Base-by-base conservation (phyloP, 2,113 vertebrate species). In the Trinectes maculatus region DNA sequence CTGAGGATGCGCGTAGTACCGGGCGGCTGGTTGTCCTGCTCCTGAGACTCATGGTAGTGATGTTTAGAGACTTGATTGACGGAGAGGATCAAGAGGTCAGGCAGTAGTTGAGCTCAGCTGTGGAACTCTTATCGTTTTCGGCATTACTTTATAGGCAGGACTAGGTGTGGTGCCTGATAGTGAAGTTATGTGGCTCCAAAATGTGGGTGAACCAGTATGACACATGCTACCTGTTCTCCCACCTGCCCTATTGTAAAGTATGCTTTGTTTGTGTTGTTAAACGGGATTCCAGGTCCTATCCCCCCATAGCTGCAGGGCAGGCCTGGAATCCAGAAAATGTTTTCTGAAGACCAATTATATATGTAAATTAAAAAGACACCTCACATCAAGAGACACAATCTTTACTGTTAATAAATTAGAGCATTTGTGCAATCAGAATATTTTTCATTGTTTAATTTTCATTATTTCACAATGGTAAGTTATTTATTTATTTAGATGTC, bases 131-230 rank as follows among this genome's bases (percentile, higher is more conserved):
- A 67, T 81, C 57, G 61, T 65, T 8, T 44, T 51, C 9, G 33
- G 43, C 18, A 18, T 19, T 12, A 8, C 56, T 85, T 88, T 89
- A 91, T 89, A 91, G 19, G 21, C 46, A 26, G 10, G 18, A 10
- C 1, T 44, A 65, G 87, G 87, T 61, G 85, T 79, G 79, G 72
- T 13, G 12, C 1, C 1, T 18, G 73, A 80, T 85, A 54, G 49
- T 8, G 15, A 70, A 78, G 81, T 57, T 82, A 70, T 68, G 63
- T 47, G 8, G 22, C 40, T 54, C 25, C 52, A 33, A 3, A 82
- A 87, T 89, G 88, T 65, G 56, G 85, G 51, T 52, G 26, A 88
- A 90, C 90, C 82, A 61, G 90, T 91, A 54, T 8, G 36, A 68
- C 71, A n/a, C 52, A 69, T 79, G 40, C 54, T 48, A 62, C 28